Evolutionary conservation across 2,888 invertebrate species (phyloP), one percentile per base, ranked within the genome.

Genomic region (Ernsta delagoae): DNA sequence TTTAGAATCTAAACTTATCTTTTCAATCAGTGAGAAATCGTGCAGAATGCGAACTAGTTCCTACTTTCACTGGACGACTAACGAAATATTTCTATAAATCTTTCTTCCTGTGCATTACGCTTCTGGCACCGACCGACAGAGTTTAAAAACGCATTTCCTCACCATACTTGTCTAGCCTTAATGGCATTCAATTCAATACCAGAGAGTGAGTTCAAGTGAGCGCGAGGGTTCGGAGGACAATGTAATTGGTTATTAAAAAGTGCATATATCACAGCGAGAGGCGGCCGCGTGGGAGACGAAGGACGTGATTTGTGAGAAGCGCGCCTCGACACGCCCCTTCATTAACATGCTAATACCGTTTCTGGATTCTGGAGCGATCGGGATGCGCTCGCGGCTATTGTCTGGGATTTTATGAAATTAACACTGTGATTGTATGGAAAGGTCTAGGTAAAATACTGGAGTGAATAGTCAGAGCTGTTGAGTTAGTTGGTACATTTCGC

Each of bases 161-260:
- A 12, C 45, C n/a, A 48, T 4, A 48, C 43, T 43, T 48, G 45
- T 43, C 53, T 64, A 64, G 11, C 12, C 31, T 64, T 63, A 64
- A 65, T 43, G 56, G 43, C 56, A 45, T 50, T 65, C 59, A 65
- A 65, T 65, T 59, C 16, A 59, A 59, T 65, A 65, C 39, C 45
- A 59, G 59, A 65, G 45, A 39, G 65, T 7, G 65, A 41, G 34
- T 12, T 56, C 12, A 53, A 48, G 56, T n/a, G n/a, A n/a, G n/a
- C n/a, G n/a, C n/a, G n/a, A n/a, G n/a, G n/a, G n/a, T n/a, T n/a
- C n/a, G 1, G 77, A 83, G 84, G 83, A 86, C 84, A 87, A 82
- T 86, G 85, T 87, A 89, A 89, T 90, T 89, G 89, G 91, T 88
- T 89, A 90, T 91, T 91, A 90, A 87, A 88, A 86, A 84, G 84